Evolutionary conservation across 2,888 invertebrate species (phyloP).

Genomic region (Drosophila lacicola): DNA sequence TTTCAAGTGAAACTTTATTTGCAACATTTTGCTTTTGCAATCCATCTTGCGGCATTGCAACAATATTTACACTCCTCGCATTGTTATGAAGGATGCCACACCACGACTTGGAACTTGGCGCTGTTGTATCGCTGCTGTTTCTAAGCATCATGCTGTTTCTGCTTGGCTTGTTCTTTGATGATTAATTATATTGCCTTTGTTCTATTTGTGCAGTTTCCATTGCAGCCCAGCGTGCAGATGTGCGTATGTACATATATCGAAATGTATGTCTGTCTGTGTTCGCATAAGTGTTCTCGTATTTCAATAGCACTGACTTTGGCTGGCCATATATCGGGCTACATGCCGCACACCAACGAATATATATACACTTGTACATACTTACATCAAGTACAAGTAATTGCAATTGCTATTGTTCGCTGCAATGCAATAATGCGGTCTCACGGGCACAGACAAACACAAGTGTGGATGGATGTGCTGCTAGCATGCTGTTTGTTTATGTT

Average conservation of each 20-base stretch:
- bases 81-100: constrained; percentile 25
- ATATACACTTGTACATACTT: constrained; percentile 16
- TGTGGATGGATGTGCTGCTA: constrained; percentile 22
- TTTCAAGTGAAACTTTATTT: background rate
- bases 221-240: constrained; percentile 24
- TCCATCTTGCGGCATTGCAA: constrained; percentile 34
- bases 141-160: constrained; percentile 62
- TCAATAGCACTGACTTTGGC: constrained; percentile 9
- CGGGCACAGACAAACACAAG: constrained; percentile 12
- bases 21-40: constrained; percentile 10
- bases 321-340: constrained; percentile 17
- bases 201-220: constrained; percentile 57
- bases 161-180: constrained; percentile 72
- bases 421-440: constrained; percentile 69
- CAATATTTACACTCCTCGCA: constrained; percentile 50
- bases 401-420: constrained; percentile 62
- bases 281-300: constrained; percentile 19
- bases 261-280: constrained; percentile 6
- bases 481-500: constrained; percentile 41
- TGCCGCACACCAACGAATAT: constrained; percentile 28
- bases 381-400: constrained; percentile 53
- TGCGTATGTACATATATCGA: background rate
- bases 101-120: constrained; percentile 9
- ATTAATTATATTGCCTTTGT: constrained; percentile 78
- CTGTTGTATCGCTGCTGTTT: constrained; percentile 24